Conservation (phyloP, 2,888 invertebrate genomes). For the Spodoptera littoralis region DNA sequence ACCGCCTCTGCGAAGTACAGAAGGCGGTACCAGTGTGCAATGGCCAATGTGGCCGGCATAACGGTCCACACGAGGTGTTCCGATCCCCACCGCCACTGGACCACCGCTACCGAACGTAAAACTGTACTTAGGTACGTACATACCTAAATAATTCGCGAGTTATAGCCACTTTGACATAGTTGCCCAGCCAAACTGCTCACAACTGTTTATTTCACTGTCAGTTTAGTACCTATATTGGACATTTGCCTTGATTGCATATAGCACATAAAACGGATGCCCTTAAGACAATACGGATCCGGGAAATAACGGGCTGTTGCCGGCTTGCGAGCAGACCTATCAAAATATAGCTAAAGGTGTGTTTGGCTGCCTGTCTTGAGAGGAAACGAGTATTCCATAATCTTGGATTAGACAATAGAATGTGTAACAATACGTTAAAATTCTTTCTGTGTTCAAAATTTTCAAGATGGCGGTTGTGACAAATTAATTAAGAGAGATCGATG, state of each 20-base stretch:
- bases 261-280: slow-evolving; percentile 51
- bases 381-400: slow-evolving; percentile 12
- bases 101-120: slow-evolving; percentile 55
- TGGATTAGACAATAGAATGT: not conserved
- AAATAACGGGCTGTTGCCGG: slow-evolving; percentile 54
- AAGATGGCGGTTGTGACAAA: slow-evolving; percentile 58
- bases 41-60: slow-evolving; percentile 67
- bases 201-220: slow-evolving; percentile 28
- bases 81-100: slow-evolving; percentile 60
- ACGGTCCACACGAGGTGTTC: slow-evolving; percentile 64
- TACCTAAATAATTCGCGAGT: slow-evolving; percentile 56
- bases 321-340: slow-evolving; percentile 32
- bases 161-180: slow-evolving; percentile 46
- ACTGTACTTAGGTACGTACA: slow-evolving; percentile 59
- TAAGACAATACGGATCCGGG: slow-evolving; percentile 54
- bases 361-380: slow-evolving; percentile 11
- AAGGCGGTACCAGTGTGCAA: slow-evolving; percentile 64
- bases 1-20: slow-evolving; percentile 65
- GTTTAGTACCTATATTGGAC: slow-evolving; percentile 13
- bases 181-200: slow-evolving; percentile 33
- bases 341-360: slow-evolving; percentile 41
- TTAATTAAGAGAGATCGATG: slow-evolving; percentile 68
- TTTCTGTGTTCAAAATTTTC: slow-evolving; percentile 30
- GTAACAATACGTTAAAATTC: slow-evolving; percentile 8
- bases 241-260: slow-evolving; percentile 24